Base-by-base conservation (phyloP, 2,888 invertebrate genomes). In the Pycnomerus fuliginosus region DNA sequence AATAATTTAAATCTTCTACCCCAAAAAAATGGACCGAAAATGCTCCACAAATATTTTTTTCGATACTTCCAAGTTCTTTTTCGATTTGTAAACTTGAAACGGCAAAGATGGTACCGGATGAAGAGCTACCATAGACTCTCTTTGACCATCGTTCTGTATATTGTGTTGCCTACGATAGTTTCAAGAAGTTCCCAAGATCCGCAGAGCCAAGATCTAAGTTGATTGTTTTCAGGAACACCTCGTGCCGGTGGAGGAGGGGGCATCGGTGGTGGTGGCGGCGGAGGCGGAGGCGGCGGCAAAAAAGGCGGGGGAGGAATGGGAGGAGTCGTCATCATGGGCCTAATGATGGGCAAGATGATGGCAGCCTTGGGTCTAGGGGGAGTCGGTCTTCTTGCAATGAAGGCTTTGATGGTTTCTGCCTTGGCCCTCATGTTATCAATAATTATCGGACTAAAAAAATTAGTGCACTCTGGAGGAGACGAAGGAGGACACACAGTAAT, bases 321-420 rank as follows among this genome's bases (percentile, higher is more conserved):
- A 1, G 79, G 78, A 1, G 64, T 84, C 1, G 64, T 80, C 58
- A 55, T 81, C 37, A 69, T 86, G 57, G 86, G 84, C 0, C 58
- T 87, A 50, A 84, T 88, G 85, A 84, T 87, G 73, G 87, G 84
- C 41, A 89, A 88, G 67, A 83, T 84, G 64, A 70, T 89, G 62
- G 85, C 86, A 0, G 85, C 87, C 0, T 75, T 87, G 37, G 87
- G 87, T 25, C 77, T 89, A 5, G 87, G 87, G 17, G 85, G 85
- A 8, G 73, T 89, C 1, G 88, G 84, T 52, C 79, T 87, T 0
- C 68, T 90, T 0, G 86, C 89, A 13, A 84, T 88, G 84, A 90
- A 90, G 57, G 74, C 73, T 8, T 61, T 74, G 3, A 72, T 73
- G 67, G 72, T 73, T 15, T 84, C 88, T 29, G 83, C 85, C 1